Evolutionary conservation across 1,140 invertebrate genomes (phyloP), one percentile per base, ranked within the genome.

Genomic region (Platyscapa corneri): DNA sequence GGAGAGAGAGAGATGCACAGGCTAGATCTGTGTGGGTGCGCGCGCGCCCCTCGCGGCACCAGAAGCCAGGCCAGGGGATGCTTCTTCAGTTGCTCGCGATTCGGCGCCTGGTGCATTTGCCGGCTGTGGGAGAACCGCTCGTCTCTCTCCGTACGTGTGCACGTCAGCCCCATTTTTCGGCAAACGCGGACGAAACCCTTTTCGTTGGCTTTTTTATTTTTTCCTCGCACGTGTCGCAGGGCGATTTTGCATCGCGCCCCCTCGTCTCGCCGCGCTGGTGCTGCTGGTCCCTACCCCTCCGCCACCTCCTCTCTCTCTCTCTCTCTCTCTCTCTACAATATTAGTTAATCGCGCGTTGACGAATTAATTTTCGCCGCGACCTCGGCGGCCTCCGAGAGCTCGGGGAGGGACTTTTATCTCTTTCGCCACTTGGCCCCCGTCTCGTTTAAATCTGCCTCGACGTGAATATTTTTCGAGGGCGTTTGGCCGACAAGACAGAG

Each of bases 11-110:
- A 16, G 80, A 16, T 5, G 30, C 14, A 18, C 27, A n/a, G 42
- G 46, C 14, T 10, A 30, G 75, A 5, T 49, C 0, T 16, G 46
- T 39, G 77, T 34, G 56, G 2, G 77, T 16, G 64, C 74, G 80
- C 82, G 39, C 82, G 37, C 37, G 77, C n/a, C 72, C 82, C 34
- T 85, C 86, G 64, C 87, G 88, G 79, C 37, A 12, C 37, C 42
- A 23, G 16, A 34, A n/a, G 64, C 34, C 64, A n/a, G 27, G 39
- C 23, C 79, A n/a, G 79, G 64, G 84, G 65, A 79, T 67, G 83
- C 60, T 27, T 49, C 79, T 89, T 93, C 92, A 93, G 92, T 93
- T 92, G 92, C 90, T 90, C 92, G 92, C 92, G 92, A 93, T 93
- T 93, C 91, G 91, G 90, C 92, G 91, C 90, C 90, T 90, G 90